Conservation (phyloP, 2,888 invertebrate species). For the Eupithecia subumbrata region DNA sequence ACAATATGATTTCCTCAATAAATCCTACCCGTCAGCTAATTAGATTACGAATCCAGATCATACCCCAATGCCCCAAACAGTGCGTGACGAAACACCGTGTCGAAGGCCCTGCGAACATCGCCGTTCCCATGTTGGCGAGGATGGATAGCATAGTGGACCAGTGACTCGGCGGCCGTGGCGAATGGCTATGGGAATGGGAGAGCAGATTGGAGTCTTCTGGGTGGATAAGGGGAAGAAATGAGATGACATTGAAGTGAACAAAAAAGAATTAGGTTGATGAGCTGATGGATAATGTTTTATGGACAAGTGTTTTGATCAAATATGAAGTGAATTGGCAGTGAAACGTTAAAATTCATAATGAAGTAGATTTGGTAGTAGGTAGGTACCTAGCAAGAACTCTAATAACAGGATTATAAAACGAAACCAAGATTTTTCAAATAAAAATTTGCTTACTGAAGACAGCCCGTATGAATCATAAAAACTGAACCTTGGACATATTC, state of each 20-base stretch:
- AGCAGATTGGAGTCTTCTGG: constrained; percentile 48
- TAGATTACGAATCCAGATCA: constrained; percentile 30
- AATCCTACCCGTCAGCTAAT: constrained; percentile 23
- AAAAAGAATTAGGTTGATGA: not conserved
- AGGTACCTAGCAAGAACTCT: not conserved
- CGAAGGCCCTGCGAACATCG: constrained; percentile 69
- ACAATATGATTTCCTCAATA: constrained; percentile 11
- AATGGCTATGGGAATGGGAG: constrained; percentile 69
- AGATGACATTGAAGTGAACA: not conserved
- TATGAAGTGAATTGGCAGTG: not conserved
- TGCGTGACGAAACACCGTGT: constrained; percentile 62
- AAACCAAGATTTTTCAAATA: not conserved
- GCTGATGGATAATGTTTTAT: not conserved
- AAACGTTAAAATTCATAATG: not conserved
- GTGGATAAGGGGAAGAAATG: not conserved
- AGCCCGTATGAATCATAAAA: constrained; percentile 24
- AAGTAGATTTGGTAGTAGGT: not conserved
- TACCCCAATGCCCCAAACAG: constrained; percentile 16
- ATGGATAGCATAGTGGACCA: constrained; percentile 53
- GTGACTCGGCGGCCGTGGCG: constrained; percentile 57
- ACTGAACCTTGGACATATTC: constrained; percentile 33
- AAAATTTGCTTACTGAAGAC: constrained; percentile 7
- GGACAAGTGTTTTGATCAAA: not conserved
- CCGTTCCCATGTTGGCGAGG: constrained; percentile 67
- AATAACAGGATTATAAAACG: not conserved